Percentiles rank a stretch among this genome's conserved stretches.
phyloP scores from a whole-genome alignment of 2,888 invertebrate genomes.

The Orthosia gothica region DNA sequence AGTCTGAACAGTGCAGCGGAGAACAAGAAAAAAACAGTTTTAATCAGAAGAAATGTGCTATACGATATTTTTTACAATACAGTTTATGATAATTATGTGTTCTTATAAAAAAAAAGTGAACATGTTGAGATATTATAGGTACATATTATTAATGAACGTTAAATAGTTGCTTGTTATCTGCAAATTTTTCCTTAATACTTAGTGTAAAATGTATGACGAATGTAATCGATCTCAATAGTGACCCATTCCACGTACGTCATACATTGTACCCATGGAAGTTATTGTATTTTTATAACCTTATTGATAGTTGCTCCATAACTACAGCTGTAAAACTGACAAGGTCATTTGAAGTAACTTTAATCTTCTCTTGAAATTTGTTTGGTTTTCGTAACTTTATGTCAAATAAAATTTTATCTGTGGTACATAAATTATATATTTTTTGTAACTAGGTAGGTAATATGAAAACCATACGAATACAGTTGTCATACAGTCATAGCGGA shows the following conservation, averaged over 20 bases:
- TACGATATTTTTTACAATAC: too few species aligned
- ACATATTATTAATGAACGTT: background rate
- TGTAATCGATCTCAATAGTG: slow-evolving; percentile 39
- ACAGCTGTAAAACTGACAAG: slow-evolving; percentile 8
- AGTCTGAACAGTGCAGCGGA: too few species aligned
- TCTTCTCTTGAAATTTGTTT: background rate
- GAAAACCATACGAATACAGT: background rate
- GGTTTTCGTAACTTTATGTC: background rate
- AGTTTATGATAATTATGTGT: too few species aligned
- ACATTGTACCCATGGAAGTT: slow-evolving; percentile 24
- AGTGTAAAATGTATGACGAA: slow-evolving; percentile 7
- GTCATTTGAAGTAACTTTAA: background rate
- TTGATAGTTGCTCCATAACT: slow-evolving; percentile 30
- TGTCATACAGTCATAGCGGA: too few species aligned
- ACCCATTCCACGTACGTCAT: slow-evolving; percentile 27
- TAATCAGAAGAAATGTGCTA: too few species aligned
- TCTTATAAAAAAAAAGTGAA: background rate
- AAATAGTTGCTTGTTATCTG: slow-evolving; percentile 30
- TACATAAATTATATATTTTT: too few species aligned
- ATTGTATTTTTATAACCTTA: slow-evolving; percentile 9
- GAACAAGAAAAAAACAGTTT: too few species aligned
- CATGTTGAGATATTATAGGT: slow-evolving; percentile 1
- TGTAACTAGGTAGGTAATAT: background rate
- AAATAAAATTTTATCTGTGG: too few species aligned
- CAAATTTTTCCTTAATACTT: slow-evolving; percentile 6